Percentiles rank a stretch among this genome's conserved stretches.
Evolutionary conservation across 2,888 invertebrate species (phyloP).

Genomic region (Scaptomyza tumidula): DNA sequence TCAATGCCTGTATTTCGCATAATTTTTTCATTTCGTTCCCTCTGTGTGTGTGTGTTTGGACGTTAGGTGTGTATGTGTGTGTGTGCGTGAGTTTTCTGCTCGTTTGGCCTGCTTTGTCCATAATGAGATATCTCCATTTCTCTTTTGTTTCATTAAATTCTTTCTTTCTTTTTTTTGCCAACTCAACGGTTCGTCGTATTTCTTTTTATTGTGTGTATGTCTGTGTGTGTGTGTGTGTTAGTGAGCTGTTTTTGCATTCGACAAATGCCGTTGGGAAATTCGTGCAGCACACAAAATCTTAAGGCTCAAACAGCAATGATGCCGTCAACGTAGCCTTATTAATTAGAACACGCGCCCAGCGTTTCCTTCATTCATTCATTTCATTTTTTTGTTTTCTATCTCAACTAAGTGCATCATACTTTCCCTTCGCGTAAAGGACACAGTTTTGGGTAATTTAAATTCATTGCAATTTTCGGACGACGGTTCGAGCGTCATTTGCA

Average conservation of each 20-base stretch:
- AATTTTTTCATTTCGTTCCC: slow-evolving; percentile 74
- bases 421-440: slow-evolving; percentile 21
- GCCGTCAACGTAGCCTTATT: slow-evolving; percentile 67
- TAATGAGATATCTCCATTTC: slow-evolving; percentile 77
- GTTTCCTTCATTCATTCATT: slow-evolving; percentile 11
- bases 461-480: slow-evolving; percentile 62
- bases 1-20: slow-evolving; percentile 51
- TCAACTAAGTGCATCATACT: slow-evolving; percentile 14
- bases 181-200: slow-evolving; percentile 28
- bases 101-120: slow-evolving; percentile 72
- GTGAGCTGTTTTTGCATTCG: slow-evolving; percentile 74
- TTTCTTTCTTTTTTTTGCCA: slow-evolving; percentile 30
- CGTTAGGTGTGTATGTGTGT: slow-evolving; percentile 7
- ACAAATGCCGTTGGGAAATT: slow-evolving; percentile 75
- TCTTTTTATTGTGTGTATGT: slow-evolving; percentile 37
- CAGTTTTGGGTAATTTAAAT: slow-evolving; percentile 64
- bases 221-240: slow-evolving; percentile 33
- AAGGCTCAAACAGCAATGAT: slow-evolving; percentile 69
- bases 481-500: slow-evolving; percentile 59
- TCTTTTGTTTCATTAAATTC: slow-evolving; percentile 72
- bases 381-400: slow-evolving; percentile 18
- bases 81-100: slow-evolving; percentile 16
- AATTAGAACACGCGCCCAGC: slow-evolving; percentile 71
- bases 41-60: slow-evolving; percentile 10
- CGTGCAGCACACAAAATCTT: slow-evolving; percentile 59